Percentiles rank a stretch among this genome's conserved stretches.
phyloP scores from a whole-genome alignment of 1,140 invertebrate genomes.

The Drosophila sechellia region DNA sequence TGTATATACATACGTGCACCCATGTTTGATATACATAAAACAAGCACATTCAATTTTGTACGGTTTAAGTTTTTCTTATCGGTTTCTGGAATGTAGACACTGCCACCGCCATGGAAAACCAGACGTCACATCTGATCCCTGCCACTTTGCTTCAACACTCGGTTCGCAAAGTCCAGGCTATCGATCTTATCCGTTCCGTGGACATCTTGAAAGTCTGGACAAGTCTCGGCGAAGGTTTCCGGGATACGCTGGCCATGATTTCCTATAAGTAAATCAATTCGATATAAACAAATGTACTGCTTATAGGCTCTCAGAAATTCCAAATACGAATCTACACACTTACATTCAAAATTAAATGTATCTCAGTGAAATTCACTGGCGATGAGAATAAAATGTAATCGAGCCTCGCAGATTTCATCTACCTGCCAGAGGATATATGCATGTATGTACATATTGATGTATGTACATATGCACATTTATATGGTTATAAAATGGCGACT shows the following conservation, averaged over 20 bases:
- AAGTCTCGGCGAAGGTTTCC: constrained; percentile 46
- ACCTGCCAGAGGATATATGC: neutral
- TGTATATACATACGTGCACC: no score
- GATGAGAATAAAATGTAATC: constrained; percentile 8
- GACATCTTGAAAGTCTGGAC: constrained; percentile 38
- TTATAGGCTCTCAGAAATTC: no score
- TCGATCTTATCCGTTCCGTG: constrained; percentile 1
- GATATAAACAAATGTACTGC: no score
- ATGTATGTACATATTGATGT: no score
- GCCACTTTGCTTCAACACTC: constrained; percentile 51
- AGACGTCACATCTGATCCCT: constrained; percentile 58
- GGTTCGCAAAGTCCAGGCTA: constrained; percentile 58
- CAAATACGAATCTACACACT: neutral
- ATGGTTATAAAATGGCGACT: constrained; percentile 28
- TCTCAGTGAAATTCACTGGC: constrained; percentile 1
- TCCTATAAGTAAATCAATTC: neutral
- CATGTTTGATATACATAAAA: no score
- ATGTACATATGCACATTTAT: constrained; percentile 5
- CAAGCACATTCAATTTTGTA: no score
- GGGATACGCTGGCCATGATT: constrained; percentile 32
- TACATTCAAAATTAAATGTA: neutral
- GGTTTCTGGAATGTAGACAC: no score
- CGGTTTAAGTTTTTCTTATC: no score
- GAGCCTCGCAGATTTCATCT: constrained; percentile 21
- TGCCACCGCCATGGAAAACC: constrained; percentile 25